Conservation (phyloP, 2,888 invertebrate genomes). For the Ormyrus labotus region DNA sequence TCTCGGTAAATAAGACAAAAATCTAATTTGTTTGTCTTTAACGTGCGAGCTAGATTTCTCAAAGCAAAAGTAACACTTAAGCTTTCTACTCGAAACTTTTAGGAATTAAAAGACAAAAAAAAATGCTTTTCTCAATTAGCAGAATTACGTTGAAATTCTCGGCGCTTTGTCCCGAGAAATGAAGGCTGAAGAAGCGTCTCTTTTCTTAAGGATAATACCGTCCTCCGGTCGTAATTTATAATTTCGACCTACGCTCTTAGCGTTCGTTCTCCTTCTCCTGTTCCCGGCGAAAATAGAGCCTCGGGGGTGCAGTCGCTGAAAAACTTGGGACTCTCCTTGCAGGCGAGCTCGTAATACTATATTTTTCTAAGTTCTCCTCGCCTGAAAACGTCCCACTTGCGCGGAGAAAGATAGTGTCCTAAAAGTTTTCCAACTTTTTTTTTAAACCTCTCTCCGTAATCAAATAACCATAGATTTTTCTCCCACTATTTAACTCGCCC, state of each 20-base stretch:
- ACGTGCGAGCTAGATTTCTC: too few relatives aligned
- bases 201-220: too few relatives aligned
- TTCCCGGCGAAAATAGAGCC: slow-evolving; percentile 23
- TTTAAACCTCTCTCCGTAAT: too few relatives aligned
- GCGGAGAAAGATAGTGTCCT: background rate
- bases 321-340: background rate
- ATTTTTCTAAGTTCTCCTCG: slow-evolving; percentile 30
- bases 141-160: slow-evolving; percentile 9
- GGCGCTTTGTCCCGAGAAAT: slow-evolving; percentile 4
- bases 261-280: background rate
- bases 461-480: too few relatives aligned
- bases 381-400: background rate
- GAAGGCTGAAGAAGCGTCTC: background rate
- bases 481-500: too few relatives aligned
- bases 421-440: slow-evolving; percentile 2
- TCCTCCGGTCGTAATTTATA: slow-evolving; percentile 24
- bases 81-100: too few relatives aligned
- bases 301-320: slow-evolving; percentile 5
- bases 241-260: slow-evolving; percentile 21
- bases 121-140: slow-evolving; percentile 26
- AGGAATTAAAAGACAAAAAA: background rate
- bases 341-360: background rate
- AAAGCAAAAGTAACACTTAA: too few relatives aligned
- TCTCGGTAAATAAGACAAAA: too few relatives aligned
- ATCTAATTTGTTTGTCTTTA: too few relatives aligned